Base-by-base conservation (phyloP, 2,797 vertebrate species). In the Chrysocyon brachyurus region DNA sequence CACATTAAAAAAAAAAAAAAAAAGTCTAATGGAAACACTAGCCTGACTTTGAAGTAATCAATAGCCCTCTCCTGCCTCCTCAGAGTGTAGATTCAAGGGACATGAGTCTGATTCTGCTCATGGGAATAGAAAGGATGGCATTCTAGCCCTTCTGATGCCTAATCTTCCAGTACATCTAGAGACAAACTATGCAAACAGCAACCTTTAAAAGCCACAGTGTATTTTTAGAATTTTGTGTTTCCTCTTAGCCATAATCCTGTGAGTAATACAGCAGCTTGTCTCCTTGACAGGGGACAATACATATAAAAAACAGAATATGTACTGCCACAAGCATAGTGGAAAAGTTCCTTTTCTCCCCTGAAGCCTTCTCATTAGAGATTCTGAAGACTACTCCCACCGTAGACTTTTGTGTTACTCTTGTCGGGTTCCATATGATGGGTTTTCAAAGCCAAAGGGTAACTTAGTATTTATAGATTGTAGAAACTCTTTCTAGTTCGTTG, bases 211-310 rank as follows among this genome's bases (percentile, higher is more conserved):
- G 85, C 54, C 31, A 75, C 4, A 0, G 66, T 95, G 15, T 97
- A 94, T 95, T 87, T 97, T 97, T 94, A 96, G 92, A 77, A 85
- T 52, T 97, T 64, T 78, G 9, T 72, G 14, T 79, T 97, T 97
- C 87, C 12, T 9, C 96, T 96, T 94, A 85, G 63, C 92, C 8
- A 0, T 46, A 93, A 83, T 91, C 64, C 68, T 93, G 64, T 87
- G 72, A 97, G 88, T 66, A 79, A 87, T 85, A 33, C 0, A 90
- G 79, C 87, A 96, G 84, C 64, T 95, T 85, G 46, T 96, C 90
- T 93, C 89, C 49, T 78, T 85, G 90, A 94, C 70, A 91, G 77
- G 26, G 84, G 75, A 83, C 81, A 70, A 70, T 57, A 70, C 52
- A 28, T 91, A 87, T 86, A 57, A 77, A 94, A 96, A 86, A 17